phyloP scores from a whole-genome alignment of 2,113 vertebrate species.

The Heterocephalus glaber region DNA sequence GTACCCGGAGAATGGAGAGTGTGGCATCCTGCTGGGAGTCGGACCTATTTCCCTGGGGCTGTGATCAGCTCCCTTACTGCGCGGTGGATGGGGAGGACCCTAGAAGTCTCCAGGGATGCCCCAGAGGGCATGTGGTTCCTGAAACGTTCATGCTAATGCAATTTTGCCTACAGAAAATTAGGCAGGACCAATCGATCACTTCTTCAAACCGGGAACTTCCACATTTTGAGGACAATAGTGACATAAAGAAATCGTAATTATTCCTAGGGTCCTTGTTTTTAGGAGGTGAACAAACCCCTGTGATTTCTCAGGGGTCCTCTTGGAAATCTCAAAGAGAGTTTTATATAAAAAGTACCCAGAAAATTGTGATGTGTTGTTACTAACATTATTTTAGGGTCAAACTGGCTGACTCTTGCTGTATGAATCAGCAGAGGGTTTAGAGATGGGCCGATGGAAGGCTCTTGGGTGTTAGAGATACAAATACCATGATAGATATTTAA shows the following conservation, averaged over 20 bases:
- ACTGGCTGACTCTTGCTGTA: background rate
- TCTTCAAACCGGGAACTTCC: background rate
- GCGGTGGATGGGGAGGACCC: accelerated
- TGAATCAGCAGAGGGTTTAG: background rate
- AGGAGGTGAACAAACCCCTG: background rate
- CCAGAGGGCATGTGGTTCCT: background rate
- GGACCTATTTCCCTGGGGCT: background rate
- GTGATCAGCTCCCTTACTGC: background rate
- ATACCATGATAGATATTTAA: background rate
- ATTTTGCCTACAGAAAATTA: background rate
- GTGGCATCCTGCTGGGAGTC: background rate
- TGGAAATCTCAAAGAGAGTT: background rate
- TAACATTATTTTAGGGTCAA: background rate
- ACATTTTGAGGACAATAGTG: background rate
- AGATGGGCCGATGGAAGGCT: accelerated
- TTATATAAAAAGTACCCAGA: background rate
- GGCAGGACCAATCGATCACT: too few species aligned
- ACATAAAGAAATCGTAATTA: background rate
- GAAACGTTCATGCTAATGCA: background rate
- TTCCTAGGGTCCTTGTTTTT: background rate
- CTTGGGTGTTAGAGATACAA: background rate
- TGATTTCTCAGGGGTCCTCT: background rate
- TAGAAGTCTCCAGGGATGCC: background rate
- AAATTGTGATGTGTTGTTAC: background rate
- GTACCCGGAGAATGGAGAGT: background rate